Percentiles rank a stretch among this genome's conserved stretches.
Conservation (phyloP, 92 coral and sea anemone species). For the Actinostola sp. region DNA sequence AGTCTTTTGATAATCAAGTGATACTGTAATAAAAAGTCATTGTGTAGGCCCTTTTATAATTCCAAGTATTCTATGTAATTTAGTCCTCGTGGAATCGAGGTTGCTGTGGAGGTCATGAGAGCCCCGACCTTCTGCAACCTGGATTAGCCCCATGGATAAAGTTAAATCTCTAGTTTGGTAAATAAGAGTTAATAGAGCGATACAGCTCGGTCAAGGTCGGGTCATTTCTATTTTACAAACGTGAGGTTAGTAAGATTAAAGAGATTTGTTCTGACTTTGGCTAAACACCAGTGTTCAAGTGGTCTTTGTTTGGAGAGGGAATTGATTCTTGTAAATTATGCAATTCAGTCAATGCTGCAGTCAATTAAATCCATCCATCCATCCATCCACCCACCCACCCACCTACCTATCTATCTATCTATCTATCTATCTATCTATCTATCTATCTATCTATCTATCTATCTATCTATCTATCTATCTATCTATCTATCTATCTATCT, state of each 20-base stretch:
- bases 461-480: too few relatives aligned
- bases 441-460: too few relatives aligned
- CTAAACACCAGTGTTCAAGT: conserved; percentile 6
- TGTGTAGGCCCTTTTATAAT: conserved; percentile 38
- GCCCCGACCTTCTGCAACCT: too few relatives aligned
- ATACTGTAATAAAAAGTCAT: neutral
- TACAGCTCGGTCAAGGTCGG: conserved; percentile 24
- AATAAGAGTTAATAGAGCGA: conserved; percentile 27
- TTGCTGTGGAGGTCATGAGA: too few relatives aligned
- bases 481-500: too few relatives aligned
- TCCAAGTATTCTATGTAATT: conserved; percentile 35
- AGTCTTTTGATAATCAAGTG: conserved; percentile 24
- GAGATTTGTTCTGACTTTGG: conserved; percentile 47
- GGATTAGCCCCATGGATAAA: conserved; percentile 11
- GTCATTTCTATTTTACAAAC: conserved; percentile 82
- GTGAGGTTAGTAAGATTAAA: conserved; percentile 53
- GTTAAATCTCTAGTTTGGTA: conserved; percentile 55
- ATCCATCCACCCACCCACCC: too few relatives aligned
- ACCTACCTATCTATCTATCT: too few relatives aligned
- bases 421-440: too few relatives aligned
- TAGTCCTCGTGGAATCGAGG: conserved; percentile 3
- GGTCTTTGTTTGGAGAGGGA: too few relatives aligned
- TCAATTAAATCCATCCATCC: too few relatives aligned
- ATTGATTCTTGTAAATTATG: too few relatives aligned
- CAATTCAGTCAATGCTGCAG: too few relatives aligned